Conservation (phyloP, 2,888 invertebrate genomes). For the Bellardia pandia region DNA sequence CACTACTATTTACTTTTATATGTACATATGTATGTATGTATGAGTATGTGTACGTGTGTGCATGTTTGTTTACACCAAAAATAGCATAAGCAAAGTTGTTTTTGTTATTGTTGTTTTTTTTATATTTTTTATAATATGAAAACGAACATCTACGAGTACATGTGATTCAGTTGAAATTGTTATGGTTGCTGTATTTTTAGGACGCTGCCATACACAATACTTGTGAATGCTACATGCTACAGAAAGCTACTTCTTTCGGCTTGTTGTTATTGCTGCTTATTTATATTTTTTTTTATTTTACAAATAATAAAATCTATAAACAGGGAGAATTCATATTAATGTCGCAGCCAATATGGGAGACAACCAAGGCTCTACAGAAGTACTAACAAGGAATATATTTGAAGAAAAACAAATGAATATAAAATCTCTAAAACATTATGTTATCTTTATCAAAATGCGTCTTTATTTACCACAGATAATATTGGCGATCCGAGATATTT, state of each 20-base stretch:
- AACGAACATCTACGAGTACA: background rate
- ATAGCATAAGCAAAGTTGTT: slow-evolving; percentile 50
- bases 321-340: slow-evolving; percentile 80
- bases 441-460: no score
- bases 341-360: slow-evolving; percentile 70
- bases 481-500: no score
- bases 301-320: slow-evolving; percentile 78
- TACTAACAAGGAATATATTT: background rate
- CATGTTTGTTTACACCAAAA: slow-evolving; percentile 50
- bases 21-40: background rate
- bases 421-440: no score
- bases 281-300: slow-evolving; percentile 14
- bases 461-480: no score
- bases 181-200: slow-evolving; percentile 39
- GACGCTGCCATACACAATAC: slow-evolving; percentile 18
- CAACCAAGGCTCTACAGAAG: slow-evolving; percentile 40
- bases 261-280: slow-evolving; percentile 11
- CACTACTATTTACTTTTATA: slow-evolving; percentile 36
- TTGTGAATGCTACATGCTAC: slow-evolving; percentile 47
- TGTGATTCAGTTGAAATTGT: slow-evolving; percentile 36
- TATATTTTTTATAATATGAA: background rate
- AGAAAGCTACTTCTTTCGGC: background rate
- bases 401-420: no score
- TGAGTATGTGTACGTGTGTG: background rate
- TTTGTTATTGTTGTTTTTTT: slow-evolving; percentile 9